These are phyloP conservation scores for Sminthurinus signatus DNA, from an alignment of 1,140 invertebrate genomes.

Conservation along the genomic window DNA sequence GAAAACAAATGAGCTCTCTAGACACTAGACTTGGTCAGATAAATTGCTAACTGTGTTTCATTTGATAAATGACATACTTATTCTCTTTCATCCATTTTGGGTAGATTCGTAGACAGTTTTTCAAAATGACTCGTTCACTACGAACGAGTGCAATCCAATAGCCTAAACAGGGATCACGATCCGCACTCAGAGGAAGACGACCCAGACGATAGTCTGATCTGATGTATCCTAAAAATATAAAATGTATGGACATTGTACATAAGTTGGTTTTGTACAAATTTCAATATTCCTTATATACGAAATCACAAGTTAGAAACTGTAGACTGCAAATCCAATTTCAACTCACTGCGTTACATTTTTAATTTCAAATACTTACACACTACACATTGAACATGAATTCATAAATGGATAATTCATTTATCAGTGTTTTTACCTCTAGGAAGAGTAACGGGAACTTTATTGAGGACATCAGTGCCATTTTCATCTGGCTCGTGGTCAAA, in stretches of 20 bases:
- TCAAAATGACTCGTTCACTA: slow-evolving; percentile 48
- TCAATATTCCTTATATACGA: not conserved
- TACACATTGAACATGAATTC: slow-evolving; percentile 10
- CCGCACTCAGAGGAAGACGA: slow-evolving; percentile 18
- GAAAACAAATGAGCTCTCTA: too few species aligned
- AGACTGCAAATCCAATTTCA: too few species aligned
- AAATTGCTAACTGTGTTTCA: not conserved
- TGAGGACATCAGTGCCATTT: slow-evolving; percentile 32
- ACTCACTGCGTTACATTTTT: too few species aligned
- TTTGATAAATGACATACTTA: slow-evolving; percentile 49
- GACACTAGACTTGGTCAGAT: too few species aligned
- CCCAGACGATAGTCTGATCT: slow-evolving; percentile 32
- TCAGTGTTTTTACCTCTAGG: slow-evolving; percentile 11
- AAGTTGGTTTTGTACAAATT: not conserved
- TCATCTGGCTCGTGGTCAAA: slow-evolving; percentile 43
- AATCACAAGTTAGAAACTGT: not conserved
- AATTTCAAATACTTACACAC: too few species aligned
- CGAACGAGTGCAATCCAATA: slow-evolving; percentile 53
- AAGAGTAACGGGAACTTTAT: slow-evolving; percentile 27
- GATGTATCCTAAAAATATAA: slow-evolving; percentile 20
- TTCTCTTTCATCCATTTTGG: slow-evolving; percentile 61
- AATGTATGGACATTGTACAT: too few species aligned
- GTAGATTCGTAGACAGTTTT: slow-evolving; percentile 56
- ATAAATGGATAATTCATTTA: slow-evolving; percentile 21
- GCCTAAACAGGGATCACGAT: slow-evolving; percentile 44